Conservation (phyloP, 2,797 vertebrate genomes). For the Euphonia xanthogaster region DNA sequence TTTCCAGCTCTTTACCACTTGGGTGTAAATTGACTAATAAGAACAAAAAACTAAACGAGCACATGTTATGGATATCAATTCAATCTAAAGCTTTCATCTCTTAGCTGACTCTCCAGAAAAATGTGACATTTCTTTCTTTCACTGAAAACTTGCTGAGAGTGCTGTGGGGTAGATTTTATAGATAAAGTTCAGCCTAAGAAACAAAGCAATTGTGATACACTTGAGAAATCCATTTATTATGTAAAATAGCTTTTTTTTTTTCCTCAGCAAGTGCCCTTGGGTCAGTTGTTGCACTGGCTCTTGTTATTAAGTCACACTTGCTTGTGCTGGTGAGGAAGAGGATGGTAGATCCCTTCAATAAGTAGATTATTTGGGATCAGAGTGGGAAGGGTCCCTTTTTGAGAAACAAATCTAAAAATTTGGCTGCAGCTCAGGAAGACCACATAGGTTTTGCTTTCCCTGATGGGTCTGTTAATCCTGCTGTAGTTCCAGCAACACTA, state of each 20-base stretch:
- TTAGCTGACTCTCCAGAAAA: not conserved
- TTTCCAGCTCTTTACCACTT: not conserved
- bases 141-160: not conserved
- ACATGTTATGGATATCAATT: not conserved
- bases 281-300: not conserved
- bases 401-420: not conserved
- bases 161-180: not conserved
- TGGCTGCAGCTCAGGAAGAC: not conserved
- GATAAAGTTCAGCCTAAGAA: not conserved
- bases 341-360: not conserved
- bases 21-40: not conserved
- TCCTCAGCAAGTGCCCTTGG: not conserved
- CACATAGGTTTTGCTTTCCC: not conserved
- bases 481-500: not conserved
- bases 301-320: not conserved
- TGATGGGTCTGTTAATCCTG: not conserved
- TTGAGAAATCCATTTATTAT: conserved; percentile 11
- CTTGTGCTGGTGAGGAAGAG: not conserved
- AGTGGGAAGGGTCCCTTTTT: not conserved
- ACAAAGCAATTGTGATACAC: not conserved
- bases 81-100: not conserved
- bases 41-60: not conserved
- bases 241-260: not conserved
- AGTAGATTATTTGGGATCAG: not conserved
- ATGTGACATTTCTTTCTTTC: conserved; percentile 9